Evolutionary conservation across 2,888 invertebrate species (phyloP), one percentile per base, ranked within the genome.

Genomic region (Nomada fucata): DNA sequence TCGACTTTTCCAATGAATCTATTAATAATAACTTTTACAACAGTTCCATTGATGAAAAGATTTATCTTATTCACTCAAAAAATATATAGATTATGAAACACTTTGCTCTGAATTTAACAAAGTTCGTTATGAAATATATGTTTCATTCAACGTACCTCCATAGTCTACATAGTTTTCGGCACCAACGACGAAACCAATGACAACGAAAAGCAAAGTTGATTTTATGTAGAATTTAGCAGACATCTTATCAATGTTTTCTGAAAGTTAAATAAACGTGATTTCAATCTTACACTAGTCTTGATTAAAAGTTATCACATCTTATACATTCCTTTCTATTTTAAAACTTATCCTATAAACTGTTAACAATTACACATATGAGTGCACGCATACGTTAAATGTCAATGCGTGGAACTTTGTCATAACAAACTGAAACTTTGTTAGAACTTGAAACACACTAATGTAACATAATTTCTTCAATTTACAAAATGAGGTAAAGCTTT

Each of bases 141-240:
- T n/a, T 47, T 50, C n/a, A 20, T 18, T 55, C 67, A 11, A 84
- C 87, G 74, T 75, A 91, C 91, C 92, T 81, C 83, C 88, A 44
- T 92, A 92, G 80, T 92, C 92, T 83, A 89, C 79, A 75, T 91
- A 92, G 71, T 87, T 90, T 75, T 92, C 92, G 13, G 85, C 50
- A 1, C 83, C 91, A 9, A 86, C 23, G 3, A 83, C 88, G 11
- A 85, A 67, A 26, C 89, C 89, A 18, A 90, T 26, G n/a, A 88
- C 26, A 60, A 88, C 63, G 64, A 89, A 53, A 23, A 92, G 72
- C 20, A 91, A 42, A 13, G 88, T 67, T 9, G 84, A 77, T 73
- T 82, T 86, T 26, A 82, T 60, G 61, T 76, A 85, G 20, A 82
- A 69, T 64, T 87, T 90, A 42, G 80, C 85, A 82, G 86, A 84